Evolutionary conservation across 2,113 vertebrate genomes (phyloP).

Genomic region (Grallaria varia): DNA sequence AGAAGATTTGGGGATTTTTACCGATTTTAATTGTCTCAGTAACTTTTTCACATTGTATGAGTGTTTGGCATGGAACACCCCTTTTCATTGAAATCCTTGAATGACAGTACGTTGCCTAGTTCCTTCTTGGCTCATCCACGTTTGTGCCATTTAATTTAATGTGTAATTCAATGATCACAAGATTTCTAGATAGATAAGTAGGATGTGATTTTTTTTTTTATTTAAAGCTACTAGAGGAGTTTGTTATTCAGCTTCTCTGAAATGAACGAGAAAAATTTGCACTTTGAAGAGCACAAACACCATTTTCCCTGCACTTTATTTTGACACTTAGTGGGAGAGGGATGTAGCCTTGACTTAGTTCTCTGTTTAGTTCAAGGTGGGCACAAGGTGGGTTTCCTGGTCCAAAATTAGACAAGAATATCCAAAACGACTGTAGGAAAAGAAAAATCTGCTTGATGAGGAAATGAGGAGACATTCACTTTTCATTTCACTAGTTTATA

Average conservation of each 20-base stretch:
- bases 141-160: not conserved
- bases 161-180: not conserved
- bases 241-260: not conserved
- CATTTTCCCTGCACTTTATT: not conserved
- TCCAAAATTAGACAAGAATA: not conserved
- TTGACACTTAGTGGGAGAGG: not conserved
- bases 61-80: not conserved
- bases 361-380: too few relatives aligned
- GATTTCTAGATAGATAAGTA: not conserved
- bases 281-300: not conserved
- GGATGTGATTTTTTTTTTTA: not conserved
- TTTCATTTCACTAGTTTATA: not conserved
- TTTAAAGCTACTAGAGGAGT: not conserved
- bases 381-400: not conserved
- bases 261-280: constrained; percentile 25
- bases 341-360: not conserved
- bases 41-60: not conserved
- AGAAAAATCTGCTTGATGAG: not conserved
- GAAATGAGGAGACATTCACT: not conserved
- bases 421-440: not conserved
- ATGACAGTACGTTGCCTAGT: not conserved
- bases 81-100: not conserved
- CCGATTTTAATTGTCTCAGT: not conserved
- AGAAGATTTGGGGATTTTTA: not conserved
- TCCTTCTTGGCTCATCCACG: not conserved